A percentile compares a stretch with the other conserved stretches of the same genome.
These are phyloP conservation scores for Drosophila willistoni DNA, from an alignment of 1,140 invertebrate species.

Conservation along the genomic window DNA sequence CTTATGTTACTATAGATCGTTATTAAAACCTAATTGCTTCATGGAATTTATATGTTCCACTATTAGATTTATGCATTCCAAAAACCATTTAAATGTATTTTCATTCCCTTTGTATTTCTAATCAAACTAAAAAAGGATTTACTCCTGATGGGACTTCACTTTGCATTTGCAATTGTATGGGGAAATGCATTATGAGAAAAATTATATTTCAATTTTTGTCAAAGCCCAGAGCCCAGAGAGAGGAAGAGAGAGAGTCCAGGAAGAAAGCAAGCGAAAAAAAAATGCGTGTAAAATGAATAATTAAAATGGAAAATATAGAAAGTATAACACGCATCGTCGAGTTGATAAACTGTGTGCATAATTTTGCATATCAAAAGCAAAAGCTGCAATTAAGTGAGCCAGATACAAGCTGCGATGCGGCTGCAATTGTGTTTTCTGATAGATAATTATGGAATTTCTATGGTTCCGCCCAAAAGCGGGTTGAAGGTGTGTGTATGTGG, in stretches of 20 bases:
- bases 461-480: not conserved
- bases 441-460: slow-evolving; percentile 56
- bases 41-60: not conserved
- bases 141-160: not conserved
- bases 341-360: slow-evolving; percentile 76
- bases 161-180: not conserved
- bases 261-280: slow-evolving; percentile 41
- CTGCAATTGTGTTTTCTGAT: slow-evolving; percentile 64
- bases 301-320: slow-evolving; percentile 11
- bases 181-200: slow-evolving; percentile 28
- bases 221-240: not conserved
- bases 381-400: slow-evolving; percentile 71
- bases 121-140: not conserved
- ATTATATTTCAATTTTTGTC: slow-evolving; percentile 53
- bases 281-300: slow-evolving; percentile 15
- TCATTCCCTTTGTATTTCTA: not conserved
- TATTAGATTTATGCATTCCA: too few species aligned
- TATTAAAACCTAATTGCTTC: too few species aligned
- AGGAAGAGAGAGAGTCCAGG: not conserved
- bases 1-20: too few species aligned
- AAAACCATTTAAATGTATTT: not conserved
- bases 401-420: slow-evolving; percentile 44
- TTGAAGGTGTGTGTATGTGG: not conserved
- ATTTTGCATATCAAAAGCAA: slow-evolving; percentile 79
- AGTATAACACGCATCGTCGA: slow-evolving; percentile 44